A percentile compares a stretch with the other conserved stretches of the same genome.
Evolutionary conservation across 1,140 invertebrate species (phyloP).

Genomic region (Drosophila pandora): DNA sequence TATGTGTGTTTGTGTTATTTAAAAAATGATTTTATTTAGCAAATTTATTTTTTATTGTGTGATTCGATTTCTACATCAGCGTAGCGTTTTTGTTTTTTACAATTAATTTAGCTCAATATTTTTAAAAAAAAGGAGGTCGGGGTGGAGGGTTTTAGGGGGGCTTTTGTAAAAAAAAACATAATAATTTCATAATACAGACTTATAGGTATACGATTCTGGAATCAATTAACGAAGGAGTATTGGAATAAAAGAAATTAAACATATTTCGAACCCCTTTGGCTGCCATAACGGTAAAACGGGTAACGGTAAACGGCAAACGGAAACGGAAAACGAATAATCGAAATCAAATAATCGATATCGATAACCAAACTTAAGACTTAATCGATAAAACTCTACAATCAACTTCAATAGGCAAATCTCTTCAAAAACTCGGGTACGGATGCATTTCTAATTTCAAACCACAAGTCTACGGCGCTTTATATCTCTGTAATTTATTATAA

Average conservation of each 20-base stretch:
- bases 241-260: conserved; percentile 15
- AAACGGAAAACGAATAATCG: conserved; percentile 9
- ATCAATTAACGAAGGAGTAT: conserved; percentile 33
- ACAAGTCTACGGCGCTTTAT: conserved; percentile 46
- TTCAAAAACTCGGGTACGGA: conserved; percentile 37
- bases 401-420: conserved; percentile 25
- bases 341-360: conserved; percentile 16
- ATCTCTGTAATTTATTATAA: conserved; percentile 2
- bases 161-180: conserved; percentile 15
- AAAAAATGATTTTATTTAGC: conserved; percentile 11
- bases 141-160: conserved; percentile 1
- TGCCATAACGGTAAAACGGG: conserved; percentile 14
- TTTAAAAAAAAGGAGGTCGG: conserved; percentile 13
- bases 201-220: conserved; percentile 31
- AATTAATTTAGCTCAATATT: conserved; percentile 30
- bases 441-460: conserved; percentile 47
- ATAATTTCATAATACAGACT: conserved; percentile 20
- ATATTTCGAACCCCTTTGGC: conserved; percentile 15
- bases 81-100: conserved; percentile 42
- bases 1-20: conserved; percentile 12
- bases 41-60: conserved; percentile 32
- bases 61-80: conserved; percentile 44
- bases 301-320: conserved; percentile 23
- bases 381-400: conserved; percentile 45
- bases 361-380: conserved; percentile 21